These are phyloP conservation scores for Seladonia tumulorum DNA, from an alignment of 2,888 invertebrate genomes.

Conservation along the genomic window DNA sequence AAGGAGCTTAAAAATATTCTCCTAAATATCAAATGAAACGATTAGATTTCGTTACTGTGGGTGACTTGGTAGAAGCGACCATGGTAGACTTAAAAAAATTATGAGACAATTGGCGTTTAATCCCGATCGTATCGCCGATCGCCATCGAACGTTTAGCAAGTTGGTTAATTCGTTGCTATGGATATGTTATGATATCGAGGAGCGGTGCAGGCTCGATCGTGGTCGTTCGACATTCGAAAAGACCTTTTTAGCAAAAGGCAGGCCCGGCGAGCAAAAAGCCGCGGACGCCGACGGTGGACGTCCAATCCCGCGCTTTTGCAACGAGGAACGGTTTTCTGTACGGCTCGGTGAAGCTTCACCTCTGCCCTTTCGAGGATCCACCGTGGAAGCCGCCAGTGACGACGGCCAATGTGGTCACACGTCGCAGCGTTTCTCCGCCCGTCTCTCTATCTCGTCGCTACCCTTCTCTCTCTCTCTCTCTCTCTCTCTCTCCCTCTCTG, in stretches of 20 bases:
- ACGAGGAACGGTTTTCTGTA: conserved; percentile 56
- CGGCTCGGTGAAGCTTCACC: conserved; percentile 65
- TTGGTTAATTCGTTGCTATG: neutral
- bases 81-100: too few species aligned
- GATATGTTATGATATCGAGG: neutral
- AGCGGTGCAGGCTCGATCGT: neutral
- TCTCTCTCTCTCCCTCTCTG: neutral
- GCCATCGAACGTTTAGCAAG: neutral
- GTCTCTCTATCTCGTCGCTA: conserved; percentile 32
- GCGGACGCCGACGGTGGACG: neutral
- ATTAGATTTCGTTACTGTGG: too few species aligned
- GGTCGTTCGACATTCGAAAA: conserved; percentile 5
- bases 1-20: too few species aligned
- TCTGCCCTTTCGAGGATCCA: conserved; percentile 71
- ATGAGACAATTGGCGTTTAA: neutral
- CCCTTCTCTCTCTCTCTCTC: neutral
- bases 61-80: too few species aligned
- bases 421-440: conserved; percentile 55
- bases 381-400: conserved; percentile 62
- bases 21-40: too few species aligned
- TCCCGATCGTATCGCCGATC: neutral
- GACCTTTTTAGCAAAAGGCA: conserved; percentile 9
- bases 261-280: neutral
- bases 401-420: conserved; percentile 61
- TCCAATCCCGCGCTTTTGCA: conserved; percentile 59